Base-by-base conservation (phyloP, 2,888 invertebrate species). In the Sturmia bella region DNA sequence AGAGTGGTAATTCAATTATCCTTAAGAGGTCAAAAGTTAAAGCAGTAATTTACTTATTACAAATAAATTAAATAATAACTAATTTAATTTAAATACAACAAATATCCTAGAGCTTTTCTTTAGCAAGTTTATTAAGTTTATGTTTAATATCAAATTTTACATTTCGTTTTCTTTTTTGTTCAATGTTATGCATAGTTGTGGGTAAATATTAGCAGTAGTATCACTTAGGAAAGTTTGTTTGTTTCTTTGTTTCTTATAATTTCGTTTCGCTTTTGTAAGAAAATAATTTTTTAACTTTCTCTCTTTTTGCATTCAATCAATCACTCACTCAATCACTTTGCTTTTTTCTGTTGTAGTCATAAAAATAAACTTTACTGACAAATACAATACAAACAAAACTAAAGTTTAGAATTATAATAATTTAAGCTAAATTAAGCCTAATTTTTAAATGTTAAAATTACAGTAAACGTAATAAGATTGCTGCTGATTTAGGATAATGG, bases 171-270 rank as follows among this genome's bases (percentile, higher is more conserved):
- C 64, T 57, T 7, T 39, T 52, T 24, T 56, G n/a, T 64, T 39
- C 66, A 19, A 4, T 27, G 54, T 56, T 75, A 66, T 64, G 63
- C 32, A 32, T 32, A 7, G 5, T 32, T 32, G 6, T 32, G 32
- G 7, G 32, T 83, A 83, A 82, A 87, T 89, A 89, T 88, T 89
- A 88, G 89, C 89, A 87, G 83, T 88, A 88, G 88, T 88, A 88
- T 88, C 88, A 88, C 88, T 88, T 88, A 89, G 86, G 85, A 80
- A 84, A 75, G 64, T 82, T 82, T 69, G 24, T 64, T 64, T 81
- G 73, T 81, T 19, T 72, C 68, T 64, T 64, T 81, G 73, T 81
- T 19, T 72, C 68, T 43, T 72, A 70, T 66, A 75, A 79, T 79
- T 83, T 75, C 54, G 56, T 37, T 82, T 77, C 63, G 50, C 41